Conservation (phyloP, 1,140 invertebrate genomes). For the Drosophila hydei region DNA sequence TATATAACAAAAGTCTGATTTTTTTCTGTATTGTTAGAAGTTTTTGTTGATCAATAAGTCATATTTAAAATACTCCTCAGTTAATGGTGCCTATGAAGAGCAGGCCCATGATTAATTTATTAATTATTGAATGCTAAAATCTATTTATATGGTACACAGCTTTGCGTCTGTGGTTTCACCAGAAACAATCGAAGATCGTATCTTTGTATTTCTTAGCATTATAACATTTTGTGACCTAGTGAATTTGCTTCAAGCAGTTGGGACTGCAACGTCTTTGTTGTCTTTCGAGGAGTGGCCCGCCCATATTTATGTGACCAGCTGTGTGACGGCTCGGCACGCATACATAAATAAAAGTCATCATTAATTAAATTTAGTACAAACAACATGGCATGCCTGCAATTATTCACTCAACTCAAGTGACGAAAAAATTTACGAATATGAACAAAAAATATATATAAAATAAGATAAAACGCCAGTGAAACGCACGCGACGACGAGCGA, state of each 20-base stretch:
- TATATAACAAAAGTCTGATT: too few species aligned
- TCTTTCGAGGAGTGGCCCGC: slow-evolving; percentile 51
- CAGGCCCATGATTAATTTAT: too few species aligned
- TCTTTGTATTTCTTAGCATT: too few species aligned
- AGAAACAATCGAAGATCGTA: too few species aligned
- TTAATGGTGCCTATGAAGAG: too few species aligned
- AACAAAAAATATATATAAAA: slow-evolving; percentile 23
- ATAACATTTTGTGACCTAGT: background rate
- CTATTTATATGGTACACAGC: too few species aligned
- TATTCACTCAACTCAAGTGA: slow-evolving; percentile 68
- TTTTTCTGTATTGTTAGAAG: too few species aligned
- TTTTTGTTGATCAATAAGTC: too few species aligned
- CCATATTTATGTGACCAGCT: slow-evolving; percentile 66
- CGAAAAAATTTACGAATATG: slow-evolving; percentile 50
- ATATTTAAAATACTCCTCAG: too few species aligned
- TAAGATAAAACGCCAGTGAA: slow-evolving; percentile 53
- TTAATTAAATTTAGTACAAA: slow-evolving; percentile 82
- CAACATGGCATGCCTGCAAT: slow-evolving; percentile 77
- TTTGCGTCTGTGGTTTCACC: too few species aligned
- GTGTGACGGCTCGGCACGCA: slow-evolving; percentile 62
- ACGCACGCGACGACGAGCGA: slow-evolving; percentile 55
- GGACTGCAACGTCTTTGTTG: slow-evolving; percentile 7
- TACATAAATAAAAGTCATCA: slow-evolving; percentile 82
- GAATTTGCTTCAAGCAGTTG: slow-evolving; percentile 2
- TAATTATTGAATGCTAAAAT: too few species aligned